Evolutionary conservation across 2,797 vertebrate genomes (phyloP), one percentile per base, ranked within the genome.

Genomic region (Aselliscus stoliczkanus): DNA sequence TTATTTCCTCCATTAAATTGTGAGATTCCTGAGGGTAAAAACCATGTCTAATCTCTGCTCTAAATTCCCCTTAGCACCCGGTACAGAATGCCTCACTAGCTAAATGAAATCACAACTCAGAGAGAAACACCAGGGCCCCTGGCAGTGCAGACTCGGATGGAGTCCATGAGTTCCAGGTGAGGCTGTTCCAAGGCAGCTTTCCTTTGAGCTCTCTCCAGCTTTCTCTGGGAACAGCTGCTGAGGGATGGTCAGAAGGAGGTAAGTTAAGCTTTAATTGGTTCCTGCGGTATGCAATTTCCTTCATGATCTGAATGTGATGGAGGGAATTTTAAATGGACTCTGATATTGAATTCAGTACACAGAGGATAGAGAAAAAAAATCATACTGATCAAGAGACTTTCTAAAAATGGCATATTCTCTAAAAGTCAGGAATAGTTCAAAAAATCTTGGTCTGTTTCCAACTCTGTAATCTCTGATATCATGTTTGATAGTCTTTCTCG

Each of bases 231-330:
- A 95, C 92, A 97, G 96, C 96, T 97, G 96, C 96, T 95, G 82
- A 90, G 69, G 79, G 88, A 93, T 94, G 93, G 92, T 95, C 96
- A 95, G 88, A 76, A 95, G 88, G 94, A 96, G 95, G 88, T 88
- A 85, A 95, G 95, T 86, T 86, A 94, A 93, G 39, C 82, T 96
- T 89, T 98, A 96, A 97, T 96, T 98, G 96, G 94, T 97, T 97
- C 95, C 95, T 96, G 88, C 93, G 90, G 79, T 96, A 94, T 89
- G 70, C 60, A 88, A 15, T 97, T 96, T 97, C 88, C 92, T 96
- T 94, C 54, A 39, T n/a, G 42, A 91, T 88, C n/a, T 82, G 73
- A 85, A 91, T 23, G 25, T 97, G 95, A 97, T 94, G 84, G 76
- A 94, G 93, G 39, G 80, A 97, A 86, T 95, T 95, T 94, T 93